phyloP scores from a whole-genome alignment of 2,113 vertebrate genomes.

The Salvelinus sp. region DNA sequence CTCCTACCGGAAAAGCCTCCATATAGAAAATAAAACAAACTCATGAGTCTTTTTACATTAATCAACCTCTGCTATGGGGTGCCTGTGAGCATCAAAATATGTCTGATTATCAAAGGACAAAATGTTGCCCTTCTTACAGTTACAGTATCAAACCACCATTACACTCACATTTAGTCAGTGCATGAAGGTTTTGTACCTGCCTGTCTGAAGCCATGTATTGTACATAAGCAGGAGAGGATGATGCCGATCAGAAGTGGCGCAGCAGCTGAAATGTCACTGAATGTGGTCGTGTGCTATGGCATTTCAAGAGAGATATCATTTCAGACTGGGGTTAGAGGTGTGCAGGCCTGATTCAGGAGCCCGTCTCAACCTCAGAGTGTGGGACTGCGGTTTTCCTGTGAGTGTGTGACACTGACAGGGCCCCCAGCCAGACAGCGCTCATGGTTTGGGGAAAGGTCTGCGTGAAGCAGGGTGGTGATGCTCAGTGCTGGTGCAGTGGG shows the following conservation, averaged over 20 bases:
- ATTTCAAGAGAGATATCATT: conserved; percentile 72
- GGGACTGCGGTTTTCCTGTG: conserved; percentile 35
- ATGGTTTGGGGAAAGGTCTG: not conserved
- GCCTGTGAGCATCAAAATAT: no score
- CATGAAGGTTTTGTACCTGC: not conserved
- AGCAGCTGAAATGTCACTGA: conserved; percentile 66
- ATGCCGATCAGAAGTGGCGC: conserved; percentile 32
- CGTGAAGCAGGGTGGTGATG: not conserved
- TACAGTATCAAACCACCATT: not conserved
- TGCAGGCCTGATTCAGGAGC: conserved; percentile 8
- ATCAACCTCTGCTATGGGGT: no score
- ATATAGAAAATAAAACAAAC: no score
- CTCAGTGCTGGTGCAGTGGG: not conserved
- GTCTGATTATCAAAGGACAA: no score
- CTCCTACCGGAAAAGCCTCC: no score
- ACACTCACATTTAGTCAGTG: not conserved
- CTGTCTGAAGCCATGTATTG: conserved; percentile 9
- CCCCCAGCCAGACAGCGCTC: conserved; percentile 28
- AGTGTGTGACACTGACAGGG: conserved; percentile 8
- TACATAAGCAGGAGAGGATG: conserved; percentile 16
- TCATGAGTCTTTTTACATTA: no score
- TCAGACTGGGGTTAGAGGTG: conserved; percentile 48
- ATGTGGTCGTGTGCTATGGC: conserved; percentile 54
- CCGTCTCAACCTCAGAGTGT: conserved; percentile 27
- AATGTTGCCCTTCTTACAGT: no score